These are phyloP conservation scores for Dasypogon diadema DNA, from an alignment of 2,888 invertebrate species.

Conservation along the genomic window DNA sequence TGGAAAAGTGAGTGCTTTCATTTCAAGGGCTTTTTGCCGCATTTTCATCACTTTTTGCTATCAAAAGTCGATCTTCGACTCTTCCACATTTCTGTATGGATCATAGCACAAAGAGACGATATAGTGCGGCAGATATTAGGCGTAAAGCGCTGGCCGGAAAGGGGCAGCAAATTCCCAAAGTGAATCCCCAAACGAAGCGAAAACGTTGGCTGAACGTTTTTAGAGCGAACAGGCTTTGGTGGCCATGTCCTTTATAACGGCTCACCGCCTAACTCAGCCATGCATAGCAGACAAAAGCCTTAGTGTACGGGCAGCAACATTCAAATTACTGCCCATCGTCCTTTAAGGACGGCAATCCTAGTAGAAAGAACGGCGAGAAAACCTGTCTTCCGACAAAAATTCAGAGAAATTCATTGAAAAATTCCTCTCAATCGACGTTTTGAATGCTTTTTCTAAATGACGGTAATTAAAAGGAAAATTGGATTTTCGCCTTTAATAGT, in stretches of 20 bases:
- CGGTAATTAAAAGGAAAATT: conserved; percentile 37
- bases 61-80: conserved; percentile 3
- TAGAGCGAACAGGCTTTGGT: not conserved
- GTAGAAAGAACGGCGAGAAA: not conserved
- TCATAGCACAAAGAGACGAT: not conserved
- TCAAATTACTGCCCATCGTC: conserved; percentile 18
- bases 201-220: conserved; percentile 33
- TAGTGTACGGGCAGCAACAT: conserved; percentile 14
- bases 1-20: not conserved
- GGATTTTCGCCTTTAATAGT: conserved; percentile 13
- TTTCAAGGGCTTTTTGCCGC: not conserved
- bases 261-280: not conserved
- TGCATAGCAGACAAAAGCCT: conserved; percentile 29
- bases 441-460: conserved; percentile 5
- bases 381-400: not conserved
- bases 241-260: conserved; percentile 37
- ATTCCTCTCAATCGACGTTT: conserved; percentile 22
- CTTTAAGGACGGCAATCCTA: not conserved
- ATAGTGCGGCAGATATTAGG: too few species aligned
- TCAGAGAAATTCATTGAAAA: conserved; percentile 2
- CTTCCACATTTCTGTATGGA: not conserved
- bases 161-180: conserved; percentile 38
- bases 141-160: not conserved
- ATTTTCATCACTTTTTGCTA: conserved; percentile 2
- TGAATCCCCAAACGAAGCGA: conserved; percentile 44